phyloP scores from a whole-genome alignment of 2,797 vertebrate species.

The Adrianichthys oophorus region DNA sequence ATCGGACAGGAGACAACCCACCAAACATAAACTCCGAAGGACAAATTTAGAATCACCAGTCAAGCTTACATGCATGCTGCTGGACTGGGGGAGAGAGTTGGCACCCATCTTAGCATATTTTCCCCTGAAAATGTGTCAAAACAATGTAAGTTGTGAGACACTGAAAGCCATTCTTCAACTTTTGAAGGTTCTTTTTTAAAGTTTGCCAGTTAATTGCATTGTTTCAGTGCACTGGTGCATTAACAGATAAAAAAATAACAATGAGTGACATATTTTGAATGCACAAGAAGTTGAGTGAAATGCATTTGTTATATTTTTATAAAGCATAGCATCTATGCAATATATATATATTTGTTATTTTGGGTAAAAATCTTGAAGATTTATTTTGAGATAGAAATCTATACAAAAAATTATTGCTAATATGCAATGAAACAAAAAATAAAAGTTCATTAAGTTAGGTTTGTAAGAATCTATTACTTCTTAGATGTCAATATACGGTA shows the following conservation, averaged over 20 bases:
- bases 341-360: no score
- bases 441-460: background rate
- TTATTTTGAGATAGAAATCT: background rate
- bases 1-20: no score
- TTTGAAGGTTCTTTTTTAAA: background rate
- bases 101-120: no score
- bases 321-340: no score
- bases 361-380: no score
- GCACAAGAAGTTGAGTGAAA: background rate
- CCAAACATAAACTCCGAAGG: no score
- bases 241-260: background rate
- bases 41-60: no score
- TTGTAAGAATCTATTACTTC: background rate
- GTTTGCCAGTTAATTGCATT: background rate
- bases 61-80: no score
- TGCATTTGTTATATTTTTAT: no score
- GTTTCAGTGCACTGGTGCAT: background rate
- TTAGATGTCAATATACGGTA: background rate
- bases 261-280: background rate
- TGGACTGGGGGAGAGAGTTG: background rate
- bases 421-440: no score
- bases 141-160: background rate
- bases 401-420: background rate
- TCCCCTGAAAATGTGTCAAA: background rate
- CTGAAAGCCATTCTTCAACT: background rate